Base-by-base conservation (phyloP, 2,888 invertebrate genomes). In the Amblyjoppa fuscipennis region DNA sequence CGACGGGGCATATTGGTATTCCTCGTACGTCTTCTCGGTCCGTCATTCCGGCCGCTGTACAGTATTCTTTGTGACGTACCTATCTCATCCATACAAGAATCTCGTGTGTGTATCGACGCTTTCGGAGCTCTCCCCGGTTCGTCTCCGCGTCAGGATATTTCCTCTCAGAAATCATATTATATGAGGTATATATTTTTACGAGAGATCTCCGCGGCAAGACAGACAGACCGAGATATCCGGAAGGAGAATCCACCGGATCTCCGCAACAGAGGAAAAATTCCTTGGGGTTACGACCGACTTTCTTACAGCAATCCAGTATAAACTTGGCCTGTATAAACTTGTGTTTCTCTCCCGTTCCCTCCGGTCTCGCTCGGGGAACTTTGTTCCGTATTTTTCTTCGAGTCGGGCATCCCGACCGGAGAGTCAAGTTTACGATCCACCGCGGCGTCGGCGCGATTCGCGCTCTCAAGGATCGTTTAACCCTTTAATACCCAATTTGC, bases 1-100 rank as follows among this genome's bases (percentile, higher is more conserved):
- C 86, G 87, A 16, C 77, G 84, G 84, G 85, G 89, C 85, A 88
- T 91, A 91, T 91, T 89, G 89, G 88, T 90, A 90, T 88, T 90
- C 88, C 89, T 20, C 38, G 34, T 56, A 51, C 51, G 61, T 73
- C 56, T 56, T 25, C n/a, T 3, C 31, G 61, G 68, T 53, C 56
- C 56, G 77, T 73, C 68, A 34, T 61, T 78, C 25, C 25, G 13
- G 25, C 28, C 73, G 49, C 68, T 51, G 31, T 68, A 59, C 53
- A 73, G 53, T 41, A 53, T 31, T 34, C 53, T 78, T 53, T 13
- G 79, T 79, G 71, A 79, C 79, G 70, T 69, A 69, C 20, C 6
- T 53, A 49, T 69, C 38, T 53, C 64, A 16, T 68, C 53, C 41
- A 66, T 69, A 13, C 20, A 16, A n/a, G 64, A 66, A 34, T 64